A percentile compares a stretch with the other conserved stretches of the same genome.
Conservation (phyloP, 1,140 invertebrate species). For the Musca domestica region DNA sequence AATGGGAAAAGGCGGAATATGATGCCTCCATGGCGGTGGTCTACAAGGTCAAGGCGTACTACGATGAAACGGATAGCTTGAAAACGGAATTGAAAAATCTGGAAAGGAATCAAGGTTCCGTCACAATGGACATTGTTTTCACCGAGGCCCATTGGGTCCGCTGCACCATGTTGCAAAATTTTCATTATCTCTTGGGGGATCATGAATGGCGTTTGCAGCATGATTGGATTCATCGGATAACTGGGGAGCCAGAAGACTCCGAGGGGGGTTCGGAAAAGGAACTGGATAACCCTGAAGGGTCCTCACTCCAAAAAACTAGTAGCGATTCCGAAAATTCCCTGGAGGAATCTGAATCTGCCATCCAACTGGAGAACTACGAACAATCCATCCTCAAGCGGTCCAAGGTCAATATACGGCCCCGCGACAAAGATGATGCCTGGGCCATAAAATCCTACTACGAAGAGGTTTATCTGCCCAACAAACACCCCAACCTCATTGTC, state of each 20-base stretch:
- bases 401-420: conserved; percentile 43
- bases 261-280: conserved; percentile 23
- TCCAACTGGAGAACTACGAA: conserved; percentile 34
- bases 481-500: conserved; percentile 43
- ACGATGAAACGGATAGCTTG: conserved; percentile 41
- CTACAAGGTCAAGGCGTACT: conserved; percentile 45
- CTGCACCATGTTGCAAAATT: conserved; percentile 50
- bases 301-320: conserved; percentile 29
- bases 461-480: conserved; percentile 39
- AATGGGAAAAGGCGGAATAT: conserved; percentile 50
- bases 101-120: conserved; percentile 41
- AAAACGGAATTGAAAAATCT: conserved; percentile 38
- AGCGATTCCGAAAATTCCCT: too few relatives aligned
- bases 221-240: conserved; percentile 48
- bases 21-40: conserved; percentile 46
- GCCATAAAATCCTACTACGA: conserved; percentile 48
- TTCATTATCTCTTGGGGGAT: conserved; percentile 47
- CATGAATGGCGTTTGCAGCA: conserved; percentile 45
- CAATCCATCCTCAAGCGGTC: conserved; percentile 26
- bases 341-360: conserved; percentile 15
- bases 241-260: conserved; percentile 14
- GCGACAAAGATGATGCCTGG: conserved; percentile 51
- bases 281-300: conserved; percentile 38
- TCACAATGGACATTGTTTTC: conserved; percentile 51
- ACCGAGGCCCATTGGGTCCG: conserved; percentile 49